Evolutionary conservation across 1,140 invertebrate genomes (phyloP), one percentile per base, ranked within the genome.

Genomic region (Neodiprion virginianus): DNA sequence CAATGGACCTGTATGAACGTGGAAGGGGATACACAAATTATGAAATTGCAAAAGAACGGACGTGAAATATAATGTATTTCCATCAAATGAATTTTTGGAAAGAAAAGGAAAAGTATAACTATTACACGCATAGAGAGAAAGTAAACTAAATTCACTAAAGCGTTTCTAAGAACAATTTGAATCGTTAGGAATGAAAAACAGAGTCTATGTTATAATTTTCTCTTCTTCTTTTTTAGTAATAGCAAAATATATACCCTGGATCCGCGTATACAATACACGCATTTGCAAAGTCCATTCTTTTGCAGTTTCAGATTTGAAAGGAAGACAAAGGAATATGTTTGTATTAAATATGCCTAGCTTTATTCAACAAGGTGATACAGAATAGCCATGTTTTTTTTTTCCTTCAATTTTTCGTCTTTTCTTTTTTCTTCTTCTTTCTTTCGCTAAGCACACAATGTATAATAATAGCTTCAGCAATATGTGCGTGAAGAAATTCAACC

Each of bases 321-420:
- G 23, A 49, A 23, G 48, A 71, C 40, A 11, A 70, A 50, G 66
- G 69, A 65, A 69, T 75, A 49, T 67, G 80, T 78, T 82, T 84
- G 78, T 87, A 87, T 85, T 88, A 88, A 88, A 88, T 84, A 88
- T 83, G 84, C 86, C 86, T 88, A 88, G 80, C 79, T 88, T 87
- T 87, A 87, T 86, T 88, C 81, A 87, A 81, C 83, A 87, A 86
- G 81, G 83, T 86, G 83, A 88, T 88, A 88, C 86, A 88, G 80
- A 83, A 79, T 84, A 83, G 80, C 82, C 81, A 83, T 85, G 83
- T 79, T 79, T 82, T 79, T 14, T 7, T 17, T 12, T 61, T 21
- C 17, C 17, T 21, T 61, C n/a, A 83, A 79, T 79, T 82, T 79
- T 40, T 40, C 28, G 28, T 40, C 28, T 4, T 40, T 40, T 40